Evolutionary conservation across 2,113 vertebrate genomes (phyloP), one percentile per base, ranked within the genome.

Genomic region (Thunnus maccoyii): DNA sequence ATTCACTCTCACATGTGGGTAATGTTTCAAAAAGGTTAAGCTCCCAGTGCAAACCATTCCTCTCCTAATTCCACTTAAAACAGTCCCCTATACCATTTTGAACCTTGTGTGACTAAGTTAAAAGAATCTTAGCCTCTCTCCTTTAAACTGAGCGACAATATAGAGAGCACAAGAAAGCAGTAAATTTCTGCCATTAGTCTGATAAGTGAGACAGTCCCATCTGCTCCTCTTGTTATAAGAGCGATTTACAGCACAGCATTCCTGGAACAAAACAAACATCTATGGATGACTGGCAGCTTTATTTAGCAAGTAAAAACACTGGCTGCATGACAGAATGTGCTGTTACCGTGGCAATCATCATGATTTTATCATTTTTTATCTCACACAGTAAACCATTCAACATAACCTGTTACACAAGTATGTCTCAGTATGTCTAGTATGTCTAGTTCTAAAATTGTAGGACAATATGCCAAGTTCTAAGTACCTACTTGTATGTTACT

Each of bases 211-310:
- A 79, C 75, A 58, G 77, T 72, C 44, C 64, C 83, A 86, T 79
- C 86, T 91, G 90, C 78, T 89, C 64, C 74, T 73, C 58, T 72
- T 84, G 81, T 78, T 74, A 56, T 12, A 72, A 52, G 67, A 86
- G 78, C 15, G 80, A 87, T 87, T 78, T 85, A 86, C 82, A 73
- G 77, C 72, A 56, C 67, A 68, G 69, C 7, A 17, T 80, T 82
- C 44, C 72, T 74, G 77, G 85, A 66, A 80, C 25, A 27, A 78
- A 73, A 69, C 64, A 55, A 72, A 76, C 55, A 46, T 83, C 54
- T 75, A 17, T 54, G 66, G 60, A 77, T 78, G 69, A 84, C 74
- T 63, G 69, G 62, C 75, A 71, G 67, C 46, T 63, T 86, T 71
- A 65, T 78, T 47, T 58, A 50, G 48, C 14, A 36, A 78, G 50